Conservation (phyloP, 2,113 vertebrate species). For the Rhombomys opimus region DNA sequence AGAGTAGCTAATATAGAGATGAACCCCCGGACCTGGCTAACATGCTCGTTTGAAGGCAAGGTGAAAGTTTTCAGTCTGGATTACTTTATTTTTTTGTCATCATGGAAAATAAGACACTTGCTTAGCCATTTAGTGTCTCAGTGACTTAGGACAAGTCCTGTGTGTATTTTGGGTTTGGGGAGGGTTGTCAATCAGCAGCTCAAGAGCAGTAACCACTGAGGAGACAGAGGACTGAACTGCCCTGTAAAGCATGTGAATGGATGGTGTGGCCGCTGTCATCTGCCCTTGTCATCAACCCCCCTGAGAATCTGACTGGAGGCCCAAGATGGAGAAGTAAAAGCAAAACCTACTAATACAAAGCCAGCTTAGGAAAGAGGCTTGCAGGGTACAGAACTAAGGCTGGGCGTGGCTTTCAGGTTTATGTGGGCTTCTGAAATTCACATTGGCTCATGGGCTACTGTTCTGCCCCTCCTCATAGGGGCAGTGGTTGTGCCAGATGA, state of each 20-base stretch:
- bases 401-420: conserved; percentile 52
- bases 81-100: background rate
- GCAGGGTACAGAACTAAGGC: conserved; percentile 40
- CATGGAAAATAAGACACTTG: background rate
- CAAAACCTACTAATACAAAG: conserved; percentile 52
- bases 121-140: background rate
- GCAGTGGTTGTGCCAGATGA: background rate
- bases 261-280: background rate
- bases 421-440: conserved; percentile 47
- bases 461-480: background rate
- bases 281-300: conserved; percentile 17
- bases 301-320: background rate
- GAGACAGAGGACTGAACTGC: background rate
- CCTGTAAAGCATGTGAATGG: background rate
- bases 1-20: background rate
- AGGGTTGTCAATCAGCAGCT: background rate
- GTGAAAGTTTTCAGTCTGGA: background rate
- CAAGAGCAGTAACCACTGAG: background rate
- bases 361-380: background rate
- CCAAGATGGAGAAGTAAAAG: conserved; percentile 5
- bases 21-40: background rate
- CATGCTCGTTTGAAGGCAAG: background rate
- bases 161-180: background rate
- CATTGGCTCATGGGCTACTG: background rate
- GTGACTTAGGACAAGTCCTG: background rate